Conservation (phyloP, 2,888 invertebrate genomes). For the Vanessa cardui region DNA sequence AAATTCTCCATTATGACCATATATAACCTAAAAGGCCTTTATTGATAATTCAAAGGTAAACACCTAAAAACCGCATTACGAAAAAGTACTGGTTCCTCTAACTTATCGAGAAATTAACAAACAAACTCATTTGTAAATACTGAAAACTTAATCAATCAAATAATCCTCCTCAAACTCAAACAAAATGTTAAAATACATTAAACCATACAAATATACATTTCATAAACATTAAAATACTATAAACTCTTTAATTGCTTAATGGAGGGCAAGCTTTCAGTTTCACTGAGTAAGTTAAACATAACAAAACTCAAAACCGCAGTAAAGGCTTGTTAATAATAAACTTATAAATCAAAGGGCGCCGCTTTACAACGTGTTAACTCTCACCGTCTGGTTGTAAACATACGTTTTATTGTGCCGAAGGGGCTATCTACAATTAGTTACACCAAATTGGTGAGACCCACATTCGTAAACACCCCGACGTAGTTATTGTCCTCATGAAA, state of each 20-base stretch:
- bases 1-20: no score
- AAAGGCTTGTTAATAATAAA: conserved; percentile 49
- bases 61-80: no score
- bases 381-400: conserved; percentile 47
- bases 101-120: no score
- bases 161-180: background rate
- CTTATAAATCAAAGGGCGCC: conserved; percentile 58
- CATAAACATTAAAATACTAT: conserved; percentile 8
- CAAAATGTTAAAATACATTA: conserved; percentile 1
- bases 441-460: conserved; percentile 17
- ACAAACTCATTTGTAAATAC: no score
- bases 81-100: no score
- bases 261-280: conserved; percentile 15
- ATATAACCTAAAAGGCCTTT: no score
- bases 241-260: conserved; percentile 6
- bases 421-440: conserved; percentile 30
- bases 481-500: conserved; percentile 8
- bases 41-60: no score
- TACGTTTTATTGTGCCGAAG: conserved; percentile 41
- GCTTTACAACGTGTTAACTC: conserved; percentile 56
- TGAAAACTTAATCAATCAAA: no score
- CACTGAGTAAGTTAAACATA: conserved; percentile 23
- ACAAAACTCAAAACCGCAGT: conserved; percentile 26
- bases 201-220: background rate
- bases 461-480: conserved; percentile 12